Conservation (phyloP, 2,888 invertebrate species). For the Agriopis marginaria region DNA sequence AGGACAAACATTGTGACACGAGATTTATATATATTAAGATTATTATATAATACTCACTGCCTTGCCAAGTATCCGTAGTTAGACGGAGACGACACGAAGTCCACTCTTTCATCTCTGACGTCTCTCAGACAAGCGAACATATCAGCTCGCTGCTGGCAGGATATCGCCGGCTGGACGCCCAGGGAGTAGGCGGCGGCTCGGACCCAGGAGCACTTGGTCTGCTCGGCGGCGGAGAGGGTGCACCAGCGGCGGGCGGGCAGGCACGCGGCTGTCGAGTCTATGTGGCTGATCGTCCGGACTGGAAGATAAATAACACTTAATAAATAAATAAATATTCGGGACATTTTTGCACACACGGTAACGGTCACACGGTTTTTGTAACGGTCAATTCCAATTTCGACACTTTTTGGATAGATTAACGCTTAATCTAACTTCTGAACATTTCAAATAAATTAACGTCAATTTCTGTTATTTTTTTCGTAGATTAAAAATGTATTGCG, state of each 20-base stretch:
- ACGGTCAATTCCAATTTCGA: no score
- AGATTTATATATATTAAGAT: no score
- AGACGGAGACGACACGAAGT: constrained; percentile 87
- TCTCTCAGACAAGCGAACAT: constrained; percentile 85
- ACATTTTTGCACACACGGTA: no score
- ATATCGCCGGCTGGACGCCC: constrained; percentile 87
- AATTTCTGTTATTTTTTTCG: no score
- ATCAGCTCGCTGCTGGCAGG: constrained; percentile 77
- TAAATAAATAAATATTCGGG: no score
- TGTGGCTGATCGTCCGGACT: constrained; percentile 66
- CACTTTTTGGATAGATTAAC: no score
- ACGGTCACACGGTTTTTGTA: no score
- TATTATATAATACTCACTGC: no score
- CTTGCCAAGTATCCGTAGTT: constrained; percentile 88
- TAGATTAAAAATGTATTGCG: no score
- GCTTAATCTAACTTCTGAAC: no score
- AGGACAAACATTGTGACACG: no score
- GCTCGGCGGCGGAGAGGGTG: constrained; percentile 82
- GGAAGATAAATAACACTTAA: constrained; percentile 31
- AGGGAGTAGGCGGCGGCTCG: constrained; percentile 82
- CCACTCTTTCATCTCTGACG: constrained; percentile 80
- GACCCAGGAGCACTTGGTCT: constrained; percentile 87
- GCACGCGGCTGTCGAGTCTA: constrained; percentile 62
- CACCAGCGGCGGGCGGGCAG: constrained; percentile 86
- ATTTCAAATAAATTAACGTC: no score